Evolutionary conservation across 2,797 vertebrate genomes (phyloP).

Genomic region (Neoniphon sammara): DNA sequence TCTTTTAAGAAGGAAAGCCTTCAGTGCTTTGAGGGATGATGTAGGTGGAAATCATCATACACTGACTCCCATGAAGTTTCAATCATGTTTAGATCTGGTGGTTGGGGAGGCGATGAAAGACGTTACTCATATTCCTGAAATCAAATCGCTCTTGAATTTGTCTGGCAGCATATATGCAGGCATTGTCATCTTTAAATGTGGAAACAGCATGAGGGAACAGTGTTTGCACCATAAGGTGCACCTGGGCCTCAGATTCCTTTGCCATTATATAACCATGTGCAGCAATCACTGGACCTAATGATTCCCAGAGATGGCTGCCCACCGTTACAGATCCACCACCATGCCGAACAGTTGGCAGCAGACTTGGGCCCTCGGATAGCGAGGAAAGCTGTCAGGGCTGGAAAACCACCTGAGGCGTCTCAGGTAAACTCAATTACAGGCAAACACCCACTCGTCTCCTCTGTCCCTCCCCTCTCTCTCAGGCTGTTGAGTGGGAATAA

Average conservation of each 20-base stretch:
- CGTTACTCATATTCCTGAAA: too few species aligned
- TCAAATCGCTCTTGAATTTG: too few species aligned
- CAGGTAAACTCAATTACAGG: slow-evolving; percentile 13
- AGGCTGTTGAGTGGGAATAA: slow-evolving; percentile 75
- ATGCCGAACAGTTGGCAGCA: slow-evolving; percentile 38
- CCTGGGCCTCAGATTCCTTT: slow-evolving; percentile 30
- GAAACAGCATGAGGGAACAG: not conserved
- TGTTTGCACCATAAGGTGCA: not conserved
- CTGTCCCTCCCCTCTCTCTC: slow-evolving; percentile 23
- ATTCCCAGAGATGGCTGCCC: slow-evolving; percentile 44
- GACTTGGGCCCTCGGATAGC: not conserved
- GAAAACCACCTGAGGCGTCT: not conserved
- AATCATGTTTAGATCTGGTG: too few species aligned
- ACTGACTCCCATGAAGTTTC: too few species aligned
- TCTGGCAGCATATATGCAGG: too few species aligned
- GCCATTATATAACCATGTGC: slow-evolving; percentile 21
- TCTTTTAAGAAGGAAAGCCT: too few species aligned
- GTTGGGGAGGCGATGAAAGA: too few species aligned
- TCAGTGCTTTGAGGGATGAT: too few species aligned
- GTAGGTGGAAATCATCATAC: too few species aligned
- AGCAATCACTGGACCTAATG: slow-evolving; percentile 29
- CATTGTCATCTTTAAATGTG: too few species aligned
- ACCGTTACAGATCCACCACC: slow-evolving; percentile 27
- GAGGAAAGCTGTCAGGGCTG: slow-evolving; percentile 1
- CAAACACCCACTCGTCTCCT: slow-evolving; percentile 4